Base-by-base conservation (phyloP, 2,888 invertebrate genomes). In the Protula sp. region DNA sequence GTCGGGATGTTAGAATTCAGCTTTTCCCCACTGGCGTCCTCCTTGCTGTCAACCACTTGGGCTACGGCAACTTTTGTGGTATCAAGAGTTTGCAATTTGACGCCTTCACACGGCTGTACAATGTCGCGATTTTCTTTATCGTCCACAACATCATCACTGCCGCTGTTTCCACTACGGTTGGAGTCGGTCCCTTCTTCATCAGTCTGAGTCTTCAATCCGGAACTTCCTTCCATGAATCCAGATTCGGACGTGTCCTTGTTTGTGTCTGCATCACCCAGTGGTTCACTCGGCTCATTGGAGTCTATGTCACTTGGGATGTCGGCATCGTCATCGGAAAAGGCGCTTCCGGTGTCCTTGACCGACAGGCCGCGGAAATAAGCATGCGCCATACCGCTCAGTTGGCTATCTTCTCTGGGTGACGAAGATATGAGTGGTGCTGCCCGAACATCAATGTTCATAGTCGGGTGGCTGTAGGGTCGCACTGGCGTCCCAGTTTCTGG, bases 11-110 rank as follows among this genome's bases (percentile, higher is more conserved):
- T n/a, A n/a, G n/a, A n/a, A n/a, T n/a, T n/a, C 9, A 38, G 38
- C 19, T 38, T 9, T 19, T 38, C 38, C 38, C 38, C 19, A 38
- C 9, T 19, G 9, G 9, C 38, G 19, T 38, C 19, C 9, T 38
- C 19, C 9, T 91, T 91, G 57, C 90, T 90, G 51, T 92, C 91
- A 26, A 94, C 93, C 76, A 94, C 93, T 82, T 95, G 94, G n/a
- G 94, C 94, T 68, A 95, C 93, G n/a, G 94, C 94, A 70, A 94
- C 93, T 84, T 93, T 92, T 70, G 94, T 95, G 78, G 92, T 94
- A 79, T 93, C 91, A 70, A 95, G 86, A 51, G 94, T 92, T 83
- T 94, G 94, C 67, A 94, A 85, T 28, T 92, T 92, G 62, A 94
- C 92, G 19, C 38, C 38, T 19, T 19, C 38, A 38, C 9, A 19